Base-by-base conservation (phyloP, 2,888 invertebrate genomes). In the Ochropleura leucogaster region DNA sequence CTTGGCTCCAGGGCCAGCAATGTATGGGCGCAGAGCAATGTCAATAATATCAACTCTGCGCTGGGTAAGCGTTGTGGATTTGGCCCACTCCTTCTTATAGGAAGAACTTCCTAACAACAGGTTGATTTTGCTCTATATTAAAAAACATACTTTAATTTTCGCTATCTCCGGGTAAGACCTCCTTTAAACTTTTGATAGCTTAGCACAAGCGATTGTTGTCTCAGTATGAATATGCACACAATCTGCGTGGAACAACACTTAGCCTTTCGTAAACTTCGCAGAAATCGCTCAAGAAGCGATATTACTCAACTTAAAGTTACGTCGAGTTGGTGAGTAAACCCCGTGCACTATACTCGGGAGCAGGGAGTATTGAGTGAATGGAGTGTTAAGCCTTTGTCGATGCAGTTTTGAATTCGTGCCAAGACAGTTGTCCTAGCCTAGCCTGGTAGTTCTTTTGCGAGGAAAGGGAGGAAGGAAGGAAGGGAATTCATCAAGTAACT, bases 301-400 rank as follows among this genome's bases (percentile, higher is more conserved):
- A 85, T 84, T 74, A 80, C 78, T 77, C 65, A 75, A 78, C 71
- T 74, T 53, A 69, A 85, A 85, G 76, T 85, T 79, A 68, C 72
- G 46, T 66, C 14, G 30, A 71, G 74, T 76, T 68, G 66, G 68
- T 71, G 71, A 77, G 71, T 78, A 80, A 82, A 79, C 71, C 67
- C 68, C 71, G 60, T 68, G 40, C 30, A 69, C 78, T 82, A 42
- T 30, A 53, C 30, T 30, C n/a, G 30, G 4, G n/a, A 18, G 16
- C 53, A 53, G 0, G 20, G 65, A 78, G 12, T 71, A 59, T n/a
- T 46, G 10, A 79, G 47, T 12, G 0, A 4, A 74, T 71, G 65
- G 74, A 81, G 47, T 42, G 10, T 7, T 10, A 18, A 51, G 9
- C 0, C 12, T 18, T 14, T 30, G 30, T 30, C 30, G 30, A 30